Evolutionary conservation across 2,113 vertebrate genomes (phyloP), one percentile per base, ranked within the genome.

Genomic region (Amphiprion ocellaris): DNA sequence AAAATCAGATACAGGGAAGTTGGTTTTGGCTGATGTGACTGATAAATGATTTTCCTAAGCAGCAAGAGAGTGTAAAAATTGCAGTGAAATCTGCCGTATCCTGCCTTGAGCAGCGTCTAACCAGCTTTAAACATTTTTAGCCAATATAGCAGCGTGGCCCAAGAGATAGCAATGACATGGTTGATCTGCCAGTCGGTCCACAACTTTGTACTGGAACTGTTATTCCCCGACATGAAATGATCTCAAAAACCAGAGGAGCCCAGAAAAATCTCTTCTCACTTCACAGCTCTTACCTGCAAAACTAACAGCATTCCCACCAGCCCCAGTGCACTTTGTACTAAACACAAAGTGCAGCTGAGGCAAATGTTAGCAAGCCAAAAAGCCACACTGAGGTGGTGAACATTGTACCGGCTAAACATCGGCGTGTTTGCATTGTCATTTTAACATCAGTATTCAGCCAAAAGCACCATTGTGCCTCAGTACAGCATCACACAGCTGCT

Each of bases 21-120:
- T 55, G 33, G 46, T 26, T 53, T 28, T 39, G 46, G 5, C 55
- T 39, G 12, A 79, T 58, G 33, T 69, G 61, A 68, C 72, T 41
- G 67, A 70, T 58, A 5, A 44, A 17, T 65, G 15, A 77, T 58
- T 79, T 84, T 67, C 26, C 12, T 46, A 21, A 62, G 64, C 17
- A 15, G 68, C 53, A 62, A 44, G 55, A 10, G n/a, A 41, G 28
- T 55, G 67, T 71, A 39, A 73, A 84, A 83, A 63, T 2, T 52
- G 1, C 4, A 39, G 50, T 26, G 21, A 46, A 66, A 75, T 70
- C 46, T 47, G 49, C n/a, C 17, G 26, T 15, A 39, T 26, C n/a
- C 24, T 59, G 14, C 50, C 26, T 52, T 49, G 19, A 69, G 37
- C 54, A 50, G 41, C 58, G 37, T 26, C 44, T 53, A 53, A 60